A percentile compares a stretch with the other conserved stretches of the same genome.
phyloP scores from a whole-genome alignment of 1,140 invertebrate species.

The Aplysia californica region DNA sequence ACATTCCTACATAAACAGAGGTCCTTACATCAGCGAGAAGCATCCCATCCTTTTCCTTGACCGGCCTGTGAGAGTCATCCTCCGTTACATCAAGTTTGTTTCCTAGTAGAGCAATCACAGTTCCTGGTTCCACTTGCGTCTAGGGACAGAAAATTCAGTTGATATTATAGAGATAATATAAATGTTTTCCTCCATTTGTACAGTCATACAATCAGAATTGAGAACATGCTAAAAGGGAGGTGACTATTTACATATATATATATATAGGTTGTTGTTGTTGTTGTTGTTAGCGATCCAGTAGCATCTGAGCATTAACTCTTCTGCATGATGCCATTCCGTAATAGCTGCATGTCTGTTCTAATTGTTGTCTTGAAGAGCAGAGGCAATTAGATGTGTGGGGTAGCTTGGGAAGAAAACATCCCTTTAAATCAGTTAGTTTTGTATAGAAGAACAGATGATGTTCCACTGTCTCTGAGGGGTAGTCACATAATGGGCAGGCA shows the following conservation, averaged over 20 bases:
- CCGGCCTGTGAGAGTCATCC: constrained; percentile 62
- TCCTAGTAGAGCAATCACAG: constrained; percentile 67
- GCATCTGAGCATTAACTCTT: not conserved
- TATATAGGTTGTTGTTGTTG: not conserved
- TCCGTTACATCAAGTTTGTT: constrained; percentile 70
- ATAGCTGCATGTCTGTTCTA: too few relatives aligned
- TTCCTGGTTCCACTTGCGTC: constrained; percentile 67
- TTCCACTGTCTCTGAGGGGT: too few relatives aligned
- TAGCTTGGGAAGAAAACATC: too few relatives aligned
- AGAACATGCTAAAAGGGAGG: not conserved
- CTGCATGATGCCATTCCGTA: too few relatives aligned
- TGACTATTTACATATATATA: not conserved
- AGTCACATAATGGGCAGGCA: too few relatives aligned
- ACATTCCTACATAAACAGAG: too few relatives aligned
- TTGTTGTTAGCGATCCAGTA: not conserved
- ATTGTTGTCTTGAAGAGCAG: too few relatives aligned
- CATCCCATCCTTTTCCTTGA: constrained; percentile 69
- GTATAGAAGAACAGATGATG: too few relatives aligned
- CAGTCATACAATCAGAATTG: not conserved
- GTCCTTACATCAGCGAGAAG: constrained; percentile 71
- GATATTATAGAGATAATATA: not conserved
- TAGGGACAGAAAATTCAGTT: constrained; percentile 33
- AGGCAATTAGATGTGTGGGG: too few relatives aligned
- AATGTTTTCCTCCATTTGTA: too few relatives aligned
- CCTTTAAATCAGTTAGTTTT: too few relatives aligned